A percentile compares a stretch with the other conserved stretches of the same genome.
Evolutionary conservation across 2,113 vertebrate genomes (phyloP).

Genomic region (Anser brachyrhynchus): DNA sequence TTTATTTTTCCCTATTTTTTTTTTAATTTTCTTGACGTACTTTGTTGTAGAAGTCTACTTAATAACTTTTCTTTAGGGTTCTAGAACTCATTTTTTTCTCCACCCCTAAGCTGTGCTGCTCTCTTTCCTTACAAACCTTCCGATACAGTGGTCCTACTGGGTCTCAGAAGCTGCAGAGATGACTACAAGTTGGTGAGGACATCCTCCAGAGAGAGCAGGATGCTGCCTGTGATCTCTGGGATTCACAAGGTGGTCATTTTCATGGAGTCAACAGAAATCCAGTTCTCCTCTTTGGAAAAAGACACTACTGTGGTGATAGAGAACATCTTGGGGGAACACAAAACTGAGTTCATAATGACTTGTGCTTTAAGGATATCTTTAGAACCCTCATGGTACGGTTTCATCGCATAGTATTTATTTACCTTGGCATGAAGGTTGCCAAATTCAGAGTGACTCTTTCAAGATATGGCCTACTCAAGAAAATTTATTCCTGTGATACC

Average conservation of each 20-base stretch:
- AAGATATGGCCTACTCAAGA: neutral
- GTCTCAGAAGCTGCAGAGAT: neutral
- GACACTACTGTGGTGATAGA: neutral
- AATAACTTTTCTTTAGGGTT: neutral
- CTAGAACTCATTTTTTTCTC: neutral
- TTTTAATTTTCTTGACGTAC: neutral
- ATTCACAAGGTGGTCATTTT: neutral
- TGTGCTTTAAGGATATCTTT: neutral
- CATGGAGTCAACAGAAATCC: neutral
- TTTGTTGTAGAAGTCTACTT: neutral
- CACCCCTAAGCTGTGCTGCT: neutral
- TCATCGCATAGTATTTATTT: neutral
- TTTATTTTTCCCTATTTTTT: neutral
- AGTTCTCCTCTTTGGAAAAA: fast-evolving
- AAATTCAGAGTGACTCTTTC: neutral
- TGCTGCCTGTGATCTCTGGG: neutral
- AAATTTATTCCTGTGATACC: neutral
- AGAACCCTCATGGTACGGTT: neutral
- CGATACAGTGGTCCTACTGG: neutral
- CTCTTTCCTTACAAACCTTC: neutral
- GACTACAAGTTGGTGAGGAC: neutral
- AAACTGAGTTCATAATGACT: neutral
- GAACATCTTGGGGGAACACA: neutral
- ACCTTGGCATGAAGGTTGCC: neutral
- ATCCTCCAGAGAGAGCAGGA: neutral